These are phyloP conservation scores for Diabrotica undecimpunctata DNA, from an alignment of 1,140 invertebrate genomes.

Conservation along the genomic window DNA sequence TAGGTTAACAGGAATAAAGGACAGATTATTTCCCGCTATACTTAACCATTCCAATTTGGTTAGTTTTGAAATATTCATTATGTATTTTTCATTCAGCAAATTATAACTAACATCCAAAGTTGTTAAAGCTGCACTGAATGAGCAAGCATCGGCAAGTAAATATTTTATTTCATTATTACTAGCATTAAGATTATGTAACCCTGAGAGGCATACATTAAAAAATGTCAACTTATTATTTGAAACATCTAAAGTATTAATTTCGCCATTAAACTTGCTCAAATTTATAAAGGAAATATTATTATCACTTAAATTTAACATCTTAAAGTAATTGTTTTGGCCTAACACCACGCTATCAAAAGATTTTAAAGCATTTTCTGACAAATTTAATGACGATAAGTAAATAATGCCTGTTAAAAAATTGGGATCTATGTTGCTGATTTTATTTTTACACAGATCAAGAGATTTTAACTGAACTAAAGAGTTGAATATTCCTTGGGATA, in stretches of 20 bases:
- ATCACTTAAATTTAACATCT: background rate
- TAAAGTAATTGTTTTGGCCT: background rate
- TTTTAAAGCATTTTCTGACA: constrained; percentile 5
- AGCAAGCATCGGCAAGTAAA: background rate
- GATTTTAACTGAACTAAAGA: constrained; percentile 6
- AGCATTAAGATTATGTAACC: background rate
- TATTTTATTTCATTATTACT: constrained; percentile 1
- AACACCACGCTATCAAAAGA: background rate
- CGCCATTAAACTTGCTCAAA: background rate
- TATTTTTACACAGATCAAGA: constrained; percentile 7
- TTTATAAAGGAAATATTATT: background rate
- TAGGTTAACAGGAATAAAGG: background rate
- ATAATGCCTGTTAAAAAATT: background rate
- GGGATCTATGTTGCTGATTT: background rate
- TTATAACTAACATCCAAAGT: background rate
- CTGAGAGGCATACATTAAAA: background rate
- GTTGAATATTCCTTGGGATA: constrained; percentile 5
- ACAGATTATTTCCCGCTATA: constrained; percentile 11
- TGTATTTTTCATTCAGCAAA: background rate
- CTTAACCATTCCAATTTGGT: background rate
- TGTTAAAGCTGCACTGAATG: background rate
- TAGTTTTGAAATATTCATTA: background rate
- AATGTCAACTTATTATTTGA: constrained; percentile 3
- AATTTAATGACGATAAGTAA: background rate
- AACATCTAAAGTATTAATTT: constrained; percentile 2